phyloP scores from a whole-genome alignment of 2,113 vertebrate genomes.

The Vicugna pacos region DNA sequence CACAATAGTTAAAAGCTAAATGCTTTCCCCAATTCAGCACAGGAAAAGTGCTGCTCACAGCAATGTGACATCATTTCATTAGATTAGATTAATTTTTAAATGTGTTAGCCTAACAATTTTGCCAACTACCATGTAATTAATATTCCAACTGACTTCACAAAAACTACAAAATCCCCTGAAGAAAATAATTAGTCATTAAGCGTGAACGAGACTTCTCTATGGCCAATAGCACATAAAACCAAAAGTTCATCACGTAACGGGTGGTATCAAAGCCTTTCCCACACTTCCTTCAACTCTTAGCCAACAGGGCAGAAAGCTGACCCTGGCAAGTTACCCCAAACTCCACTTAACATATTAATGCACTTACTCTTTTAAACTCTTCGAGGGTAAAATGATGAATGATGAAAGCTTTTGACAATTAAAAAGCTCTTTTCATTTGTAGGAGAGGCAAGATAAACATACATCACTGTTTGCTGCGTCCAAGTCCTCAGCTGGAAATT shows the following conservation, averaged over 20 bases:
- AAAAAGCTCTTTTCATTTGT: constrained; percentile 62
- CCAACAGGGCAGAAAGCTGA: not conserved
- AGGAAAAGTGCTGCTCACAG: constrained; percentile 65
- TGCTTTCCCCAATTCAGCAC: constrained; percentile 47
- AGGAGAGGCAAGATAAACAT: constrained; percentile 1
- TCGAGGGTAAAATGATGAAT: constrained; percentile 40
- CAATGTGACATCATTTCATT: constrained; percentile 58
- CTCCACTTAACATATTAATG: not conserved
- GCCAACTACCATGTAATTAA: constrained; percentile 77
- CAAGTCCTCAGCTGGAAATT: constrained; percentile 10
- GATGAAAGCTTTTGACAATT: constrained; percentile 23
- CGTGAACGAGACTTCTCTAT: not conserved
- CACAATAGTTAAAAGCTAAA: not conserved
- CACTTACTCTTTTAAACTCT: constrained; percentile 31
- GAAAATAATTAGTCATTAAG: constrained; percentile 65
- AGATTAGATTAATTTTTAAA: constrained; percentile 70
- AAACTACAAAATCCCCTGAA: constrained; percentile 63
- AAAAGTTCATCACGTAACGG: constrained; percentile 18
- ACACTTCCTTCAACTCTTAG: not conserved
- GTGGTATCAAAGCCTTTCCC: not conserved
- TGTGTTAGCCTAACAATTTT: constrained; percentile 70
- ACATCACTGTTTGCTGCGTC: constrained; percentile 43
- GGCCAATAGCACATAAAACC: not conserved
- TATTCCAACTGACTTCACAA: constrained; percentile 71
- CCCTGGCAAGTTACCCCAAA: constrained; percentile 22